A percentile compares a stretch with the other conserved stretches of the same genome.
These are phyloP conservation scores for Muscicapa adusta DNA, from an alignment of 2,113 vertebrate genomes.

Conservation along the genomic window DNA sequence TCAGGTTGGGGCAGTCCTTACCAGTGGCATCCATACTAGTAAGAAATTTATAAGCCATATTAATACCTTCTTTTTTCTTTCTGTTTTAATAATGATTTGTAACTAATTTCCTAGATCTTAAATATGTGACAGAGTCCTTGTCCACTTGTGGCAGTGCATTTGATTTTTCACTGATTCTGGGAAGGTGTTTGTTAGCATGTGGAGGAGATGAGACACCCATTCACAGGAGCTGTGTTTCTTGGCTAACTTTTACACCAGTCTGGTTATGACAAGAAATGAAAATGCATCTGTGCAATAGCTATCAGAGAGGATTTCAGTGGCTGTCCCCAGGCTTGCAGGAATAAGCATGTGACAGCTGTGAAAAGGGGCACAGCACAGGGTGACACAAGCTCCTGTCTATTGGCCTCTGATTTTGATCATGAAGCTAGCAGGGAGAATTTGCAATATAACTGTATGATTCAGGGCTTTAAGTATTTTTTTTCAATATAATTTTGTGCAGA, in stretches of 20 bases:
- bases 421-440: not conserved
- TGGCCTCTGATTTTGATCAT: not conserved
- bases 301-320: not conserved
- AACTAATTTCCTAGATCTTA: not conserved
- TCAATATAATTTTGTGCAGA: not conserved
- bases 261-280: not conserved
- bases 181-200: not conserved
- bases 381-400: not conserved
- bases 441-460: not conserved
- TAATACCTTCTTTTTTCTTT: not conserved
- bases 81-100: not conserved
- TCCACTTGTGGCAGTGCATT: not conserved
- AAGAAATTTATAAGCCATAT: not conserved
- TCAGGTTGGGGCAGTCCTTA: not conserved
- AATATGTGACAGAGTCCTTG: not conserved
- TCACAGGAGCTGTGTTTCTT: not conserved
- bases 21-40: not conserved
- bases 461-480: not conserved
- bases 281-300: not conserved
- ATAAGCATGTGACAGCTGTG: not conserved
- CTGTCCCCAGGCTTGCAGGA: not conserved
- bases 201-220: not conserved
- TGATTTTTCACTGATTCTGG: accelerated
- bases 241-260: not conserved
- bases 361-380: not conserved